Percentiles rank a stretch among this genome's conserved stretches.
Conservation (phyloP, 2,888 invertebrate species). For the Terebella lapidaria region DNA sequence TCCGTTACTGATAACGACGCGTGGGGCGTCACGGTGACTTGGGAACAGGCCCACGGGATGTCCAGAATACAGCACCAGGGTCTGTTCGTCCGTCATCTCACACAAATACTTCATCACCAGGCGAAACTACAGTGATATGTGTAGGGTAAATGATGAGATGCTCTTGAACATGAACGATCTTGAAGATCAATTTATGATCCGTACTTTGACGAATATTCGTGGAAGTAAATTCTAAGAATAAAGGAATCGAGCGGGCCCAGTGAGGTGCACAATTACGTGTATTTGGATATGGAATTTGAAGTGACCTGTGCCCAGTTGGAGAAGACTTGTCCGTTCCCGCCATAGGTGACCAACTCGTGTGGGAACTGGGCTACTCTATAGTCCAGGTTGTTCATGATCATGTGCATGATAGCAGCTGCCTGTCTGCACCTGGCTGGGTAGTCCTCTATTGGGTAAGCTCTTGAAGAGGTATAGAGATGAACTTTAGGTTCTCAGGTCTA, state of each 20-base stretch:
- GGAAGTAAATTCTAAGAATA: background rate
- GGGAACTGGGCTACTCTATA: constrained; percentile 62
- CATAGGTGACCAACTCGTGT: constrained; percentile 63
- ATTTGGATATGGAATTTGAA: no score
- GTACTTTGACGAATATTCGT: no score
- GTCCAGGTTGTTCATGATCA: constrained; percentile 65
- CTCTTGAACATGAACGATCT: background rate
- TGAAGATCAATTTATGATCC: no score
- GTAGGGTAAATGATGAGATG: background rate
- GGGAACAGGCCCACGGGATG: constrained; percentile 63
- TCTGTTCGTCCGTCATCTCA: constrained; percentile 59
- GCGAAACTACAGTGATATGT: constrained; percentile 56
- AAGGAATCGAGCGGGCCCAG: no score
- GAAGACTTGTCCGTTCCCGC: constrained; percentile 64
- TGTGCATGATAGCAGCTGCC: constrained; percentile 61
- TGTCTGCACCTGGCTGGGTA: constrained; percentile 55
- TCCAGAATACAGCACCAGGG: constrained; percentile 61
- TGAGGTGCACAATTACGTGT: no score
- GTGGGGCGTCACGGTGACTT: constrained; percentile 53
- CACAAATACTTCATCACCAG: constrained; percentile 59
- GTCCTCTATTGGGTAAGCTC: constrained; percentile 57
- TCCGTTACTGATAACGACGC: constrained; percentile 62
- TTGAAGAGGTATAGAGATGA: constrained; percentile 27
- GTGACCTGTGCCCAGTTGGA: constrained; percentile 63
- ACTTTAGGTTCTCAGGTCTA: no score